Base-by-base conservation (phyloP, 2,113 vertebrate species). In the Arenaria interpres region DNA sequence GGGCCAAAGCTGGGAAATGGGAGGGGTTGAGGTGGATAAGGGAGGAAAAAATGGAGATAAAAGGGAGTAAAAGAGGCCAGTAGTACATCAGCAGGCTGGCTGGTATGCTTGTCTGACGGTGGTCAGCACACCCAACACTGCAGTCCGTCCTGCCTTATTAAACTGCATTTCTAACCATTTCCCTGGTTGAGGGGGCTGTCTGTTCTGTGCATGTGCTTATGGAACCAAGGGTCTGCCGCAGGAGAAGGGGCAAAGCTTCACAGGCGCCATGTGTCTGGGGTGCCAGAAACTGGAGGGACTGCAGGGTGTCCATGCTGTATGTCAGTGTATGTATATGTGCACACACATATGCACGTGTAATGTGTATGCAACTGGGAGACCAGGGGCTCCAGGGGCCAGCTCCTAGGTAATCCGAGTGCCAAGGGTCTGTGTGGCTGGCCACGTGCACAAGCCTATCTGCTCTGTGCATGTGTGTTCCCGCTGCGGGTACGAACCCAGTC, bases 301-400 rank as follows among this genome's bases (percentile, higher is more conserved):
- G 1, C 3, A 1, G 23, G 37, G 14, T 1, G 0, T 8, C 28
- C 41, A 4, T 5, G 0, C 46, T 17, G 16, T 28, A 2, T 62
- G 22, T 43, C 59, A 28, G 54, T 15, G 56, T 25, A 25, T 4
- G 1, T 35, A 15, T 7, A 7, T 41, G 5, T 15, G 14, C 5
- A 15, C 10, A 4, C 6, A 8, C 9, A 6, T 2, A 8, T 9
- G 14, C 25, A 30, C 32, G 35, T 67, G 25, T 43, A 17, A 30
- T 30, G 8, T 57, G 60, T 41, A 13, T n/a, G 69, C 43, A 32
- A 0, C 28, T 62, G 57, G 39, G 51, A 71, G 50, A 32, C 13
- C 22, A 20, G 30, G 53, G 54, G 14, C 19, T 50, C 46, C 64
- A 13, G 15, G 20, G 20, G 10, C 67, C n/a, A 16, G n/a, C 12